These are phyloP conservation scores for Hypolimnas misippus DNA, from an alignment of 2,888 invertebrate genomes.

Conservation along the genomic window DNA sequence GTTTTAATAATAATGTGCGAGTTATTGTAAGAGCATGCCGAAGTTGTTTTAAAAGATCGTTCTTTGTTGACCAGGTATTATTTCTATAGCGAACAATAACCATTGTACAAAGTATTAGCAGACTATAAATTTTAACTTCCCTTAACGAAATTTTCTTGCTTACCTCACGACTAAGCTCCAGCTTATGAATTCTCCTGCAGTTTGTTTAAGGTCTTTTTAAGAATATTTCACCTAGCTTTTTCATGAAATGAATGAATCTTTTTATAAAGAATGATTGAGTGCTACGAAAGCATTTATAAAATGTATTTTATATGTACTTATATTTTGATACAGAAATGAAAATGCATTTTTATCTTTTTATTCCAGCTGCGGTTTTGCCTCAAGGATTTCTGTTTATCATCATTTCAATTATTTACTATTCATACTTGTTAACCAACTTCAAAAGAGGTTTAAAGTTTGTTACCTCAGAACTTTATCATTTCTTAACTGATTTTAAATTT, in stretches of 20 bases:
- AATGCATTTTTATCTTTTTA: neutral
- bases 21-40: neutral
- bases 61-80: slow-evolving; percentile 4
- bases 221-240: slow-evolving; percentile 23
- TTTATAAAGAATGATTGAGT: slow-evolving; percentile 18
- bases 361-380: too few relatives aligned
- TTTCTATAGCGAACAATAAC: slow-evolving; percentile 21
- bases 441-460: too few relatives aligned
- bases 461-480: too few relatives aligned
- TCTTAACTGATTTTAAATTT: too few relatives aligned
- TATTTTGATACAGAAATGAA: neutral
- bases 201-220: slow-evolving; percentile 19
- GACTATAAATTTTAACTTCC: slow-evolving; percentile 16
- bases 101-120: slow-evolving; percentile 16
- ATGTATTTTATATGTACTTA: neutral
- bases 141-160: slow-evolving; percentile 13
- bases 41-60: neutral
- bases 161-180: slow-evolving; percentile 13
- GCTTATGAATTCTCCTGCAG: slow-evolving; percentile 19
- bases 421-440: too few relatives aligned
- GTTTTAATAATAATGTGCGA: neutral
- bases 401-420: neutral
- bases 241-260: slow-evolving; percentile 17
- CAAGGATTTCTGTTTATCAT: neutral
- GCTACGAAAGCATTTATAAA: slow-evolving; percentile 5